Evolutionary conservation across 2,797 vertebrate genomes (phyloP), one percentile per base, ranked within the genome.

Genomic region (Neostethus bicornis): DNA sequence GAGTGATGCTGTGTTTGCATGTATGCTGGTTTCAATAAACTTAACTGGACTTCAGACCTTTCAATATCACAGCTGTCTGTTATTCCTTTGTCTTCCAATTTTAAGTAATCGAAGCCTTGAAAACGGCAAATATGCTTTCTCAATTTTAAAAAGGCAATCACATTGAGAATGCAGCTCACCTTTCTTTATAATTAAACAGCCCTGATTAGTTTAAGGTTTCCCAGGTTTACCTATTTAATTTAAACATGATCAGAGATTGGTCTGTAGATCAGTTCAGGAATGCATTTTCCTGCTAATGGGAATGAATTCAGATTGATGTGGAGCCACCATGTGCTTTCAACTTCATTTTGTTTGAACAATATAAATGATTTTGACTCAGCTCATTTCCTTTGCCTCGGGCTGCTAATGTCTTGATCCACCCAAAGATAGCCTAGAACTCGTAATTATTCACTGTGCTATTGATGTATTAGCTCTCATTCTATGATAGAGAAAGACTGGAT

Each of bases 121-220:
- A 65, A 68, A 72, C 62, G 48, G 81, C 87, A 85, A 90, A 88
- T 86, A 20, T 32, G 10, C 46, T 38, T 44, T 63, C 52, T 41
- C 35, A 23, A 58, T 71, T 78, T 52, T 24, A 42, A 57, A 56
- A 62, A 81, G 77, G 66, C 68, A 81, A 83, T 74, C 79, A 44
- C 79, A 84, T 89, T 75, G 83, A 85, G 76, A 75, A 67, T 74
- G 54, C 5, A 9, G 77, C 55, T 54, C 73, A 85, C 83, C 78
- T 77, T 60, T 12, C 76, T 89, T 85, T 85, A 89, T 90, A 84
- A 89, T 90, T 86, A 78, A 92, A 75, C 76, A 85, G 70, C 72
- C 73, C 74, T 91, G 87, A 93, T 94, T 92, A 91, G 91, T 92
- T 91, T 91, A 84, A 79, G 70, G 83, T 86, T 81, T 75, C 70